Base-by-base conservation (phyloP, 2,797 vertebrate genomes). In the Sylvia borin region DNA sequence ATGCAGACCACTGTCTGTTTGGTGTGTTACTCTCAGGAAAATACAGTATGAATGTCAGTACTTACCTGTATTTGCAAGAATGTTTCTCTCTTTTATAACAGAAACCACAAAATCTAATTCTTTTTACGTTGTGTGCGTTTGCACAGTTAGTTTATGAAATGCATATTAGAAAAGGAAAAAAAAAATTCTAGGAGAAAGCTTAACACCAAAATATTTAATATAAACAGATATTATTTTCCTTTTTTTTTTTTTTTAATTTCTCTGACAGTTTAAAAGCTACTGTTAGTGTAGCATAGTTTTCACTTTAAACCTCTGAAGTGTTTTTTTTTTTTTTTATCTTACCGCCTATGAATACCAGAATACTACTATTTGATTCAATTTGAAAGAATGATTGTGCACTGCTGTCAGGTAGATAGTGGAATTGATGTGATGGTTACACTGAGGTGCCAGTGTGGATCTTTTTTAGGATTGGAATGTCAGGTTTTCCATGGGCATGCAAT, bases 111-210 rank as follows among this genome's bases (percentile, higher is more conserved):
- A 83, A 67, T 22, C 12, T 19, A 70, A 32, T 58, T 83, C 2
- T 57, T 48, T 43, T 70, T 43, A 18, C 2, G 0, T 20, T 73
- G 14, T 51, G 13, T 43, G 58, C n/a, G 26, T 79, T 82, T 50
- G 1, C 9, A 43, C 4, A 34, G 15, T 53, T 42, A 29, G 7
- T 7, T 82, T 57, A 36, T 58, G 16, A 51, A 90, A 42, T 42
- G 2, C 2, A 1, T 3, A 14, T 20, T 1, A 4, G 47, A 61
- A 74, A 61, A 26, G 13, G 13, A 40, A 48, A 36, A 7, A 12
- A 32, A 58, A 58, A 48, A 58, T 17, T 6, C 7, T 22, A 20
- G 2, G 6, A 64, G 18, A 38, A 67, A 34, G 3, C 14, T 75
- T 71, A 48, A 50, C 7, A 85, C 1, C 3, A 53, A 47, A 71